Evolutionary conservation across 2,113 vertebrate species (phyloP).

Genomic region (Telmatochromis sp.): DNA sequence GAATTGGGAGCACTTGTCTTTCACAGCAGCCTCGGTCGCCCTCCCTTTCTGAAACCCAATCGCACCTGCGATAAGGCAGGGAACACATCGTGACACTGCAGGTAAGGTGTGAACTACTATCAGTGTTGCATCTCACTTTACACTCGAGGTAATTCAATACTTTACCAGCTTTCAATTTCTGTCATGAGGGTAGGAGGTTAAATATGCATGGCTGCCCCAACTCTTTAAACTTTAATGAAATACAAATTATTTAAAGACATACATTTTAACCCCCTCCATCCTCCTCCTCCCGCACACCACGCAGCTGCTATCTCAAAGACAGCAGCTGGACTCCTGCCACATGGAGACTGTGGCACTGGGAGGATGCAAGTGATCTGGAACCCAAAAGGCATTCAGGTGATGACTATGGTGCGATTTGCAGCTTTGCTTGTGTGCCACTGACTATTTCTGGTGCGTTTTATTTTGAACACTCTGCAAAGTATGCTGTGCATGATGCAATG

Average conservation of each 20-base stretch:
- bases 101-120: conserved; percentile 42
- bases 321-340: conserved; percentile 19
- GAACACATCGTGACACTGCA: neutral
- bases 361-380: neutral
- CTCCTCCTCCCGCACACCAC: neutral
- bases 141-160: conserved; percentile 19
- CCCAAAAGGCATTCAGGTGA: neutral
- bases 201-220: conserved; percentile 33
- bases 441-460: neutral
- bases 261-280: neutral
- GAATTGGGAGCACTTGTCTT: conserved; percentile 18
- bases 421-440: neutral
- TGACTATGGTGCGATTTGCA: neutral
- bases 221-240: conserved; percentile 50
- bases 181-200: neutral
- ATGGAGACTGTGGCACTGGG: neutral
- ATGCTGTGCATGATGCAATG: neutral
- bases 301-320: neutral
- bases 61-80: neutral
- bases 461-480: neutral
- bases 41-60: conserved; percentile 2
- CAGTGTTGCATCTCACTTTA: conserved; percentile 10
- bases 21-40: conserved; percentile 5
- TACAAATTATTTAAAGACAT: conserved; percentile 61
- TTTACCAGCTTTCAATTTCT: conserved; percentile 28